Conservation (phyloP, 2,888 invertebrate genomes). For the Agrotis ipsilon region DNA sequence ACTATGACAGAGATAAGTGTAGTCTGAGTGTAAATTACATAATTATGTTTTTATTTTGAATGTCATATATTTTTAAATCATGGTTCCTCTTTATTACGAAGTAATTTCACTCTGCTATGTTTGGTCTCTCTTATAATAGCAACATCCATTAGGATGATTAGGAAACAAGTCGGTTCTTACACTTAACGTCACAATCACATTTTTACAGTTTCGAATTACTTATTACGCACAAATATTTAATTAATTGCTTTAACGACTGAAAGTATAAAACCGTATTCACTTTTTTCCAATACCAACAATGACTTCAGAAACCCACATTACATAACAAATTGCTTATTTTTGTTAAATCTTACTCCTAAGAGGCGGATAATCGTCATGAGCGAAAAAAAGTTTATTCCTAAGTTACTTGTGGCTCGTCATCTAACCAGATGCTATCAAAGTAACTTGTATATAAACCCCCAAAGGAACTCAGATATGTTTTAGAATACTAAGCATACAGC, state of each 20-base stretch:
- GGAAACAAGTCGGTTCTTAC: constrained; percentile 61
- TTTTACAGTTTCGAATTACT: constrained; percentile 55
- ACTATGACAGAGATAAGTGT: constrained; percentile 33
- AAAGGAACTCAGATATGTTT: constrained; percentile 63
- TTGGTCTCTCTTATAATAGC: constrained; percentile 31
- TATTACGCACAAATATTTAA: constrained; percentile 49
- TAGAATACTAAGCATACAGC: constrained; percentile 41
- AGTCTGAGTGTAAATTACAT: background rate
- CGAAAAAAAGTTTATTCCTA: constrained; percentile 73
- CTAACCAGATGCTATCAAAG: constrained; percentile 52
- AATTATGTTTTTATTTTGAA: background rate
- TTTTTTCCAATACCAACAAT: constrained; percentile 60
- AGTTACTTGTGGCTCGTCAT: constrained; percentile 57
- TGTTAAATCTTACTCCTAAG: constrained; percentile 83
- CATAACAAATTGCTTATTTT: constrained; percentile 71
- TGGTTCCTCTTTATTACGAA: background rate
- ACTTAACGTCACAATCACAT: constrained; percentile 58
- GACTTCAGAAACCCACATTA: constrained; percentile 56
- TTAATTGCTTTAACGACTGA: constrained; percentile 49
- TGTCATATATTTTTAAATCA: background rate
- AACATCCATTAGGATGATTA: constrained; percentile 34
- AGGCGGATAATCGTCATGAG: constrained; percentile 87
- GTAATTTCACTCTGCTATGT: background rate
- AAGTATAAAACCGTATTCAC: constrained; percentile 57
- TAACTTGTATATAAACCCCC: constrained; percentile 56